Percentiles rank a stretch among this genome's conserved stretches.
phyloP scores from a whole-genome alignment of 2,113 vertebrate species.

The Martes martes region DNA sequence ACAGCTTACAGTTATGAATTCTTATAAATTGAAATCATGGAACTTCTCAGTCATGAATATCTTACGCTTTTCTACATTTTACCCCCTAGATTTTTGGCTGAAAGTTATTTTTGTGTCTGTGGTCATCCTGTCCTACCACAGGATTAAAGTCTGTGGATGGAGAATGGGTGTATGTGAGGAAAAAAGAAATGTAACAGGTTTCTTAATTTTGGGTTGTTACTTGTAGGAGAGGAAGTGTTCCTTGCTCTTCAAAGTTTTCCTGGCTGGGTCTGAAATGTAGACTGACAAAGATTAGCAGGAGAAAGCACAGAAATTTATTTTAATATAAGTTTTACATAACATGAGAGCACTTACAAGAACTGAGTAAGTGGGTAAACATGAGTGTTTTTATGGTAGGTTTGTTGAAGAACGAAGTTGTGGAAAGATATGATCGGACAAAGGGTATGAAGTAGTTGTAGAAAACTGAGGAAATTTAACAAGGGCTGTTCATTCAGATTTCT shows the following conservation, averaged over 20 bases:
- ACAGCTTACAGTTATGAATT: not conserved
- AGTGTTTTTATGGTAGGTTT: not conserved
- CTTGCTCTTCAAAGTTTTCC: not conserved
- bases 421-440: not conserved
- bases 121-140: not conserved
- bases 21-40: not conserved
- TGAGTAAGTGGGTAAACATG: not conserved
- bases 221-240: not conserved
- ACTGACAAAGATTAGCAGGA: not conserved
- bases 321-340: not conserved
- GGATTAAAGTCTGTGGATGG: not conserved
- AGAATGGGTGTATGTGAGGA: not conserved
- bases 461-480: not conserved
- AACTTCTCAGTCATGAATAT: not conserved
- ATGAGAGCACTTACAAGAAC: not conserved
- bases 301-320: not conserved
- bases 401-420: not conserved
- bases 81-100: not conserved
- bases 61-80: not conserved
- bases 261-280: not conserved
- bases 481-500: not conserved
- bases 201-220: not conserved
- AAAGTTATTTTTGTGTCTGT: not conserved
- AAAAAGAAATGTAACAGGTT: not conserved
- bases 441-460: not conserved